Evolutionary conservation across 2,888 invertebrate genomes (phyloP).

Genomic region (Imbricaverruca yamaguchii): DNA sequence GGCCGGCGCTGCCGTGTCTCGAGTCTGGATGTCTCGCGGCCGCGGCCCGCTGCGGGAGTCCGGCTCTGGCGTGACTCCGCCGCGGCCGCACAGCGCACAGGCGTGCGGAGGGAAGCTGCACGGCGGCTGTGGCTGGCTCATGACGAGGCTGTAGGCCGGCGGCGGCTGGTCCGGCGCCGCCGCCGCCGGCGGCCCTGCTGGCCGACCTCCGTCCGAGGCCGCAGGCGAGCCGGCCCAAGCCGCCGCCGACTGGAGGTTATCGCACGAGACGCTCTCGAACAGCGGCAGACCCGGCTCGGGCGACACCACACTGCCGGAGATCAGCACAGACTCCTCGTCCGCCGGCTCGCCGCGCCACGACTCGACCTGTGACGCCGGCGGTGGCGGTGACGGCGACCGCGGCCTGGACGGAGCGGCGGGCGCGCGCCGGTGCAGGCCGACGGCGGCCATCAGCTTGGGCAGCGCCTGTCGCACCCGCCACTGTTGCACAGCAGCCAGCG

Average conservation of each 20-base stretch:
- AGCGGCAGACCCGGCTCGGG: neutral
- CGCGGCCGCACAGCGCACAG: no score
- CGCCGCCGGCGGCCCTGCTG: neutral
- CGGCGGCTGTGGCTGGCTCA: neutral
- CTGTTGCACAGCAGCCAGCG: neutral
- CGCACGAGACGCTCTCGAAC: conserved; percentile 13
- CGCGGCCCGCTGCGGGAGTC: no score
- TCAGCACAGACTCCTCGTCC: neutral
- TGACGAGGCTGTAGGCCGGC: neutral
- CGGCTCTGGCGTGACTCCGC: no score
- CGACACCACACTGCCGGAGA: neutral
- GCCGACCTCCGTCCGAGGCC: neutral
- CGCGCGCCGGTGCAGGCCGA: neutral
- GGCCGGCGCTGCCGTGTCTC: no score
- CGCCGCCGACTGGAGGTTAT: neutral
- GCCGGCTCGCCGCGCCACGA: neutral
- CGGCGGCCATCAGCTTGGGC: no score
- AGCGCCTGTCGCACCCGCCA: no score
- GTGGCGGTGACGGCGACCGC: neutral
- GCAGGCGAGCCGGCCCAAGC: neutral
- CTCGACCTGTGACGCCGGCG: neutral
- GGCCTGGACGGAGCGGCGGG: neutral
- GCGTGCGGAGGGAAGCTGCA: neutral
- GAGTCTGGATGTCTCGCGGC: no score
- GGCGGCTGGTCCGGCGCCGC: neutral